A percentile compares a stretch with the other conserved stretches of the same genome.
Evolutionary conservation across 2,888 invertebrate genomes (phyloP).

Genomic region (Pandemis cinnamomeana): DNA sequence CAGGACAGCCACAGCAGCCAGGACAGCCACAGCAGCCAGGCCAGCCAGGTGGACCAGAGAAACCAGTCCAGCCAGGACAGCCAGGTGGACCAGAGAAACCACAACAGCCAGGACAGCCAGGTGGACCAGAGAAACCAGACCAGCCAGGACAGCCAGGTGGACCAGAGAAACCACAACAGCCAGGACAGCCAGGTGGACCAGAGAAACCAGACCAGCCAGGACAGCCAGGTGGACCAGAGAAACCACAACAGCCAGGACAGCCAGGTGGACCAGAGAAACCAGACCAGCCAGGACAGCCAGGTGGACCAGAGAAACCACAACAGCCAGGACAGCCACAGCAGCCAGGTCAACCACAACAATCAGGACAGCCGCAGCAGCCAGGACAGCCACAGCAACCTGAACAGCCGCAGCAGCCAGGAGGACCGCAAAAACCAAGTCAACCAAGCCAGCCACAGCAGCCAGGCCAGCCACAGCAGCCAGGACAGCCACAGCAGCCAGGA

Average conservation of each 20-base stretch:
- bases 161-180: not conserved
- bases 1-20: not conserved
- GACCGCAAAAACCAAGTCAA: not conserved
- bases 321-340: not conserved
- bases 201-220: not conserved
- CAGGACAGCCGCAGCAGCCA: not conserved
- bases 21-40: not conserved
- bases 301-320: not conserved
- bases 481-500: not conserved
- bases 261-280: constrained; percentile 4
- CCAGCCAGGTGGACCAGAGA: not conserved
- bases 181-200: not conserved
- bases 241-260: not conserved
- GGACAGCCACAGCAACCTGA: not conserved
- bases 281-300: not conserved
- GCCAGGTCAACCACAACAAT: not conserved
- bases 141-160: not conserved
- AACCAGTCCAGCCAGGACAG: not conserved
- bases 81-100: not conserved
- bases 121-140: not conserved
- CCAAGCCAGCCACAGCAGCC: constrained; percentile 4
- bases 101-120: not conserved
- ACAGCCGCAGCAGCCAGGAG: constrained; percentile 5
- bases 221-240: not conserved
- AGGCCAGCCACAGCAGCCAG: constrained; percentile 11